Base-by-base conservation (phyloP, 2,888 invertebrate genomes). In the Parnassius orleans region DNA sequence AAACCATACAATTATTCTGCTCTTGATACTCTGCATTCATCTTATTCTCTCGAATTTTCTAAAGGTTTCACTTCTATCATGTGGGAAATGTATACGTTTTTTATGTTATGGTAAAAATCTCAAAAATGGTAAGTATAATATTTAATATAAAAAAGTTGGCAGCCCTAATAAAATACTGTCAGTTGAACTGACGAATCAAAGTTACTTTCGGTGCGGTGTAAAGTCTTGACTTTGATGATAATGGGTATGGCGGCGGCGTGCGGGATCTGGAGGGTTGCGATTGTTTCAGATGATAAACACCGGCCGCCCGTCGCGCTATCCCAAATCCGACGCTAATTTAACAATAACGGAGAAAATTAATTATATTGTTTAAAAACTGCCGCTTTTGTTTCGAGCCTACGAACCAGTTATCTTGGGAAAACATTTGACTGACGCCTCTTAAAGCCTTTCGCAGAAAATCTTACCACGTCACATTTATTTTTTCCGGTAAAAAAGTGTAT, bases 231-330 rank as follows among this genome's bases (percentile, higher is more conserved):
- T 89, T 83, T 83, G 86, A 87, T 86, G 89, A 90, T 90, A 90
- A 90, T 87, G 85, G 89, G 83, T 84, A 87, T 81, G 80, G 83
- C 79, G 81, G 79, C 77, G 79, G 80, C 78, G 79, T 77, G 61
- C 65, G 69, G 66, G 59, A 59, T 51, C 71, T 68, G 73, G 57
- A 42, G 67, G 65, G 66, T 59, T 65, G 81, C 83, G 90, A 90
- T 90, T 90, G 90, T 89, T 89, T 88, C 84, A 84, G 84, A 89
- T 89, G 89, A 90, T 90, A 90, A 90, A 87, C 88, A 90, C 86
- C 83, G 87, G 83, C 86, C 87, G 83, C 84, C 87, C 84, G 84
- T 81, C 84, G 82, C 82, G 85, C 86, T 81, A 86, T 84, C 89
- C 84, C 83, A 85, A 84, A 87, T 81, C 86, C 84, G 83, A 80